These are phyloP conservation scores for Cyclargus thomasi DNA, from an alignment of 1,140 invertebrate genomes.

Conservation along the genomic window DNA sequence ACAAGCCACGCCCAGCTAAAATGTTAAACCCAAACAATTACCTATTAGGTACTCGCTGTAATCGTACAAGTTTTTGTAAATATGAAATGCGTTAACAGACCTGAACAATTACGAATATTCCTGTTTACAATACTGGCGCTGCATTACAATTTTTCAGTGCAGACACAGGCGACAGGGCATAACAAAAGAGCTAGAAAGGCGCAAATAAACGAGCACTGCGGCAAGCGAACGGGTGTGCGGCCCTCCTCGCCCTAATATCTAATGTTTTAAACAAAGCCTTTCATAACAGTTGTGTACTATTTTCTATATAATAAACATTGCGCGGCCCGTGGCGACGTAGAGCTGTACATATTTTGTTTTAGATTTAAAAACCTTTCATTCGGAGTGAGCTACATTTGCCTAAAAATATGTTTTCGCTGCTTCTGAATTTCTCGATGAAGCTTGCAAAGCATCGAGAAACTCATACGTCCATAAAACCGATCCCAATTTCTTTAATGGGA, in stretches of 20 bases:
- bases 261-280: constrained; percentile 37
- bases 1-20: background rate
- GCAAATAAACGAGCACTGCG: constrained; percentile 68
- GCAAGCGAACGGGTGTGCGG: constrained; percentile 42
- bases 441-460: constrained; percentile 20
- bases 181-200: constrained; percentile 71
- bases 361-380: background rate
- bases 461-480: constrained; percentile 30
- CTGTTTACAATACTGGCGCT: constrained; percentile 50
- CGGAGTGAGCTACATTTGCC: background rate
- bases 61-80: background rate
- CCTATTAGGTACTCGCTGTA: background rate
- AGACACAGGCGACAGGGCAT: constrained; percentile 66
- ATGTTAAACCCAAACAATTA: background rate
- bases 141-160: constrained; percentile 72
- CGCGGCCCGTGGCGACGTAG: background rate
- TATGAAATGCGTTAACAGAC: constrained; percentile 5
- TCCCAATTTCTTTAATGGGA: constrained; percentile 67
- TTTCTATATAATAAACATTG: constrained; percentile 6
- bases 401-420: background rate
- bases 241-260: constrained; percentile 41
- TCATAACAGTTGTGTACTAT: constrained; percentile 4
- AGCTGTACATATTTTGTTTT: background rate
- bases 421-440: background rate
- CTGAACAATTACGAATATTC: constrained; percentile 46